These are phyloP conservation scores for Alosa sapidissima DNA, from an alignment of 2,797 vertebrate species.

Conservation along the genomic window DNA sequence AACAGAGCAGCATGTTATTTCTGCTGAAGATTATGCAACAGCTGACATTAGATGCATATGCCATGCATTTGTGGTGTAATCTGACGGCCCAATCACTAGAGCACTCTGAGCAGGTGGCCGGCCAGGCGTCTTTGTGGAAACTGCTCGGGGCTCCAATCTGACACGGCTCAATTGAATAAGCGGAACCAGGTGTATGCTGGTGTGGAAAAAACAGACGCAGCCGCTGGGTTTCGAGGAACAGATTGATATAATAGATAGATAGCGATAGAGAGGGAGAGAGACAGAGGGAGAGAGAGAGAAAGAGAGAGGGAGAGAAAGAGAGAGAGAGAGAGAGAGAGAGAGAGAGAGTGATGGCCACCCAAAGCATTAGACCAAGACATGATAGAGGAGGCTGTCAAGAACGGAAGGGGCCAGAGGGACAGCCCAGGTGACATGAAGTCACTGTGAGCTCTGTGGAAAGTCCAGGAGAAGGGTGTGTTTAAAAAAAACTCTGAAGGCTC, in stretches of 20 bases:
- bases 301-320: not conserved
- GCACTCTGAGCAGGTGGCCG: not conserved
- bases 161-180: not conserved
- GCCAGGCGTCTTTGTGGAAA: not conserved
- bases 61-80: not conserved
- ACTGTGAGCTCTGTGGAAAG: not conserved
- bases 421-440: not conserved
- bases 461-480: not conserved
- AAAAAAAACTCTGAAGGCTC: not conserved
- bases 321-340: not conserved
- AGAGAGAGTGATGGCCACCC: not conserved
- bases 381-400: not conserved
- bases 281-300: not conserved
- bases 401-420: not conserved
- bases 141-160: not conserved
- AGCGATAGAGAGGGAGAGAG: not conserved
- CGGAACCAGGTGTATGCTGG: not conserved
- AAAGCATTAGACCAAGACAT: not conserved
- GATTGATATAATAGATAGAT: not conserved
- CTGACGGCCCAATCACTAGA: not conserved
- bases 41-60: not conserved
- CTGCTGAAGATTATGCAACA: slow-evolving; percentile 14
- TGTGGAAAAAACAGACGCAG: not conserved
- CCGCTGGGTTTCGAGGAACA: not conserved
- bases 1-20: not conserved